phyloP scores from a whole-genome alignment of 2,888 invertebrate genomes.

The Pollenia amentaria region DNA sequence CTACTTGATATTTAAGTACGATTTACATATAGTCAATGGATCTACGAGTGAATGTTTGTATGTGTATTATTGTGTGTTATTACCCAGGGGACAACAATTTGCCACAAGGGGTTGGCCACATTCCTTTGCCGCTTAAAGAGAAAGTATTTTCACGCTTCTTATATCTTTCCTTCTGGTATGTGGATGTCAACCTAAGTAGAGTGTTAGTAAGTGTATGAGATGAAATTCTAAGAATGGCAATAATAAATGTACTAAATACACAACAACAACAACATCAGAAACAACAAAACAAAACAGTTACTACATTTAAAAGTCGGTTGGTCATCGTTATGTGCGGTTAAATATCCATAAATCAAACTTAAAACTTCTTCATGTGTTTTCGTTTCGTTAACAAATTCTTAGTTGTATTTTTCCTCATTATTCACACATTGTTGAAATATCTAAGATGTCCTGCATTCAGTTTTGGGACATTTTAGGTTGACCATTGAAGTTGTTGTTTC shows the following conservation, averaged over 20 bases:
- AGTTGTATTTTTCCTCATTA: conserved; percentile 21
- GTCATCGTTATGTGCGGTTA: conserved; percentile 80
- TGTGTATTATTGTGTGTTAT: conserved; percentile 35
- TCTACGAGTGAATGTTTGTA: background rate
- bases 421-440: conserved; percentile 74
- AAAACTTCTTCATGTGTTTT: conserved; percentile 69
- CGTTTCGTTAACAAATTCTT: conserved; percentile 48
- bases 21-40: conserved; percentile 43
- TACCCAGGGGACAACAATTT: conserved; percentile 81
- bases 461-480: conserved; percentile 52
- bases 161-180: background rate
- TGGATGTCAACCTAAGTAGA: conserved; percentile 53
- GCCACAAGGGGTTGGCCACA: conserved; percentile 76
- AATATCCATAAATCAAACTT: conserved; percentile 84
- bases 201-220: conserved; percentile 50
- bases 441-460: conserved; percentile 78
- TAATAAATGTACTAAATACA: conserved; percentile 67
- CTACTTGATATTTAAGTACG: background rate
- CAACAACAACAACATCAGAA: conserved; percentile 53
- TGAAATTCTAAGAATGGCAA: conserved; percentile 70
- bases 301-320: conserved; percentile 70
- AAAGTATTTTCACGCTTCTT: conserved; percentile 64
- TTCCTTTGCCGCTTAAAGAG: conserved; percentile 56
- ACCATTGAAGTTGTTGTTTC: conserved; percentile 57
- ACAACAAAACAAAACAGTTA: conserved; percentile 36